Conservation (phyloP, 2,113 vertebrate species). For the Pollimyrus isidori region DNA sequence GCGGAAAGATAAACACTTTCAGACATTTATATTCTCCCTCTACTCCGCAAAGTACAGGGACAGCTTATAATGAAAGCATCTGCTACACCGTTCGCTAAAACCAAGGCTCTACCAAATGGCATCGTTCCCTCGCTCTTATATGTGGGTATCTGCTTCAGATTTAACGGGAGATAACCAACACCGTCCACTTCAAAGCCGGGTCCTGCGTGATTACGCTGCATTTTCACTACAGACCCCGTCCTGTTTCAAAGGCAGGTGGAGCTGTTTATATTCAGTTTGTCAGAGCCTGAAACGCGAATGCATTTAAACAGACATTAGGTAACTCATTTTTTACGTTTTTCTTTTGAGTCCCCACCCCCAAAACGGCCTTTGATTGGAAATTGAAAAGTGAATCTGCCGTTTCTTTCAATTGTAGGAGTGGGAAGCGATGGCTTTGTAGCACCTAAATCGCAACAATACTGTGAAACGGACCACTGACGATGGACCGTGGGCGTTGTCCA, state of each 20-base stretch:
- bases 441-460: not conserved
- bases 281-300: not conserved
- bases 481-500: not conserved
- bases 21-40: slow-evolving; percentile 3
- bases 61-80: not conserved
- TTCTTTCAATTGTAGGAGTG: not conserved
- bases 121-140: not conserved
- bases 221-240: not conserved
- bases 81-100: not conserved
- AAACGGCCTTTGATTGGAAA: not conserved
- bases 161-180: not conserved
- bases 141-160: not conserved
- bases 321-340: not conserved
- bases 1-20: not conserved
- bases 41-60: not conserved
- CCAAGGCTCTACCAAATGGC: not conserved
- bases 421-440: not conserved
- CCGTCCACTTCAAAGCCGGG: not conserved
- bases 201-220: not conserved
- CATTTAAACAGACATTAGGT: slow-evolving; percentile 6
- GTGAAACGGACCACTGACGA: not conserved
- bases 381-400: not conserved
- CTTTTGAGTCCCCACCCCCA: not conserved
- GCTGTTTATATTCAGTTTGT: not conserved
- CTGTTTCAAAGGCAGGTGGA: not conserved